Base-by-base conservation (phyloP, 2,888 invertebrate genomes). In the Alentia gelatinosa region DNA sequence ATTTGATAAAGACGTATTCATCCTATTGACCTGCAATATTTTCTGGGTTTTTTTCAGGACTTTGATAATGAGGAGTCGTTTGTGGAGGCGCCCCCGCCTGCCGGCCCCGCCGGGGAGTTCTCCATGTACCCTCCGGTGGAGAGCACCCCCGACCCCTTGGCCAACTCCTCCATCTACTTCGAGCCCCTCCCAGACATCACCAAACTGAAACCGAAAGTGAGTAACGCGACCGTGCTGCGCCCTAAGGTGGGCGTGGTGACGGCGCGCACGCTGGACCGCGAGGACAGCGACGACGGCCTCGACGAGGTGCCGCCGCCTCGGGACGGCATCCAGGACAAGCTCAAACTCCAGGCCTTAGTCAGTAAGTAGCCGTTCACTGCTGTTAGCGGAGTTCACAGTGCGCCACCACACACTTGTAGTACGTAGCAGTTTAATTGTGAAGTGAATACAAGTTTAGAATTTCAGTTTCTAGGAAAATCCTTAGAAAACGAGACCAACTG, bases 151-250 rank as follows among this genome's bases (percentile, higher is more conserved):
- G 92, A 92, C 42, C 50, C 91, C 12, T 23, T 86, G 63, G 39
- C 89, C 12, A 89, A 56, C 23, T 84, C 89, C 35, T 40, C 91
- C 37, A 40, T 90, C 30, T 88, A 92, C 91, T 93, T 96, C 92
- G 96, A 96, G 92, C 95, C 96, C 0, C 92, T 96, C 74, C 96
- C 96, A 56, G 95, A 95, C 90, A 94, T 95, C 39, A 90, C 91
- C 42, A 89, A 90, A 40, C 86, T 90, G 19, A 84, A 89, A 42
- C 89, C 35, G 23, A 74, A 75, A 56, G 75, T 56, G 23, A 47
- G 50, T 26, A 89, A 89, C 26, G 89, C 30, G 30, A 42, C 33
- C 91, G 75, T 90, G 15, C 56, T 92, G 83, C 84, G 91, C 15
- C 92, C 92, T 33, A 91, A 89, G 83, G 90, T 91, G 39, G 90